Conservation (phyloP, 2,797 vertebrate genomes). For the Sebastes jordani region DNA sequence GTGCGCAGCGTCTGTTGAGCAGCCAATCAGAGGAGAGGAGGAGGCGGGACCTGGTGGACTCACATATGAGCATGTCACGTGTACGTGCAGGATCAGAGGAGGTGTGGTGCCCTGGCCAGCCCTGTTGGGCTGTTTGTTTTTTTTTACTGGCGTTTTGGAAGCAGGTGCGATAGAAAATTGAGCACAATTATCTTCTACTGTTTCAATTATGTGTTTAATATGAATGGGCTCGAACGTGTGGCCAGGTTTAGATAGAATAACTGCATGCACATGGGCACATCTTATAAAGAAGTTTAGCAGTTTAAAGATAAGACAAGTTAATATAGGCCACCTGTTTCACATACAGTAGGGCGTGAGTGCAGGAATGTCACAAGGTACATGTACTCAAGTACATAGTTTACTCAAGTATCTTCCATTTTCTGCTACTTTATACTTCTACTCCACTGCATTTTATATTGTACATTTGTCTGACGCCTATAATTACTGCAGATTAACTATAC, state of each 20-base stretch:
- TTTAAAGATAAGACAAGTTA: not conserved
- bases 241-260: not conserved
- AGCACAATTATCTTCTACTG: not conserved
- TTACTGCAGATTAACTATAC: not conserved
- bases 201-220: not conserved
- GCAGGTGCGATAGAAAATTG: conserved; percentile 49
- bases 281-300: not conserved
- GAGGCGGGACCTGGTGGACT: conserved; percentile 36
- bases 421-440: not conserved
- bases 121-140: conserved; percentile 24
- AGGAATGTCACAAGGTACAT: not conserved
- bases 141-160: conserved; percentile 51
- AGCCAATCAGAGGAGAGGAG: conserved; percentile 63
- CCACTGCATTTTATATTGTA: not conserved
- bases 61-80: conserved; percentile 70
- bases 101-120: conserved; percentile 56
- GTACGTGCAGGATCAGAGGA: conserved; percentile 66
- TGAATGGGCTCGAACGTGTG: not conserved
- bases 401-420: not conserved
- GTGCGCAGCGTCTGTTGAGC: conserved; percentile 45
- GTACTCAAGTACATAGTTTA: not conserved
- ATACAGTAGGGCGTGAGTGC: not conserved
- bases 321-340: not conserved
- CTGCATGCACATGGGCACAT: not conserved
- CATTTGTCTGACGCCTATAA: not conserved